Percentiles rank a stretch among this genome's conserved stretches.
phyloP scores from a whole-genome alignment of 2,797 vertebrate genomes.

The Anableps anableps region DNA sequence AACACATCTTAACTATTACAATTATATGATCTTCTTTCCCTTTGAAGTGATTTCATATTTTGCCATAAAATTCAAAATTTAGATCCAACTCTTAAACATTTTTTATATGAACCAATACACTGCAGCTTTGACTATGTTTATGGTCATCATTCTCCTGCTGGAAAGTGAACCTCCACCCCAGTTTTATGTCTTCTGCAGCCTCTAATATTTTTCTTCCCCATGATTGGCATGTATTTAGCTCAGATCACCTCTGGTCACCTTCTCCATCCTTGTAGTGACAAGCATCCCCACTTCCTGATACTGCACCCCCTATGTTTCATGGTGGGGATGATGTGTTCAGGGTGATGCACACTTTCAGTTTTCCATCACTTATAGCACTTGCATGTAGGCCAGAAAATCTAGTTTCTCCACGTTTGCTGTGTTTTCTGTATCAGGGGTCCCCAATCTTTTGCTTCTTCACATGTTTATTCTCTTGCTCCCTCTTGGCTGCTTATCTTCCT shows the following conservation, averaged over 20 bases:
- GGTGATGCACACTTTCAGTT: not conserved
- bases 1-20: not conserved
- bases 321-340: not conserved
- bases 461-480: not conserved
- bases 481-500: not conserved
- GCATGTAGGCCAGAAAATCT: not conserved
- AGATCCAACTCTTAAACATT: no score
- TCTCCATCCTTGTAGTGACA: not conserved
- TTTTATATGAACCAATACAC: no score
- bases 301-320: not conserved
- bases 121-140: no score
- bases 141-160: no score
- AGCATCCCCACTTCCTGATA: no score
- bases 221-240: not conserved
- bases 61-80: no score
- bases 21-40: no score
- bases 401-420: no score
- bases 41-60: no score
- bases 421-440: not conserved
- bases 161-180: no score
- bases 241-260: not conserved
- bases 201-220: not conserved
- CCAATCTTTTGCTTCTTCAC: not conserved
- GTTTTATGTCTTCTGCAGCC: not conserved
- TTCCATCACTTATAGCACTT: not conserved